A percentile compares a stretch with the other conserved stretches of the same genome.
Conservation (phyloP, 2,888 invertebrate species). For the Keiferia lycopersicella region DNA sequence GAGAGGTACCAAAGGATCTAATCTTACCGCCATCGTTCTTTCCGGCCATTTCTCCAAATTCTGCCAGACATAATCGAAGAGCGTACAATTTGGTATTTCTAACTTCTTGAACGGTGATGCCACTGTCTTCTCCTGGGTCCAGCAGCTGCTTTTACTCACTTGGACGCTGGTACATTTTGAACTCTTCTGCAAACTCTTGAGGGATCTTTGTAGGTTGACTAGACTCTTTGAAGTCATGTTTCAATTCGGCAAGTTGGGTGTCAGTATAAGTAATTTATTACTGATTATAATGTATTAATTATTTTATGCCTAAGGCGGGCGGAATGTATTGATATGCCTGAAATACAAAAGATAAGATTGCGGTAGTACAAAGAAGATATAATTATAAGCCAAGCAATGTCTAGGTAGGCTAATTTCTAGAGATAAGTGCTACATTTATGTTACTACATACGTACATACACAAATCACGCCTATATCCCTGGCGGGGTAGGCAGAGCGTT, state of each 20-base stretch:
- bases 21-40: slow-evolving; percentile 82
- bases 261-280: not conserved
- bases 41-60: slow-evolving; percentile 84
- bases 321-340: not conserved
- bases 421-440: too few relatives aligned
- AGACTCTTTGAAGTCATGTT: slow-evolving; percentile 53
- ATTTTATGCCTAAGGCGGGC: not conserved
- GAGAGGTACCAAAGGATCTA: too few relatives aligned
- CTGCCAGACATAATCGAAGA: slow-evolving; percentile 84
- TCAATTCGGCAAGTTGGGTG: not conserved
- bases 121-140: slow-evolving; percentile 63
- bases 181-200: slow-evolving; percentile 42
- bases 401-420: not conserved
- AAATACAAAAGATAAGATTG: slow-evolving; percentile 1
- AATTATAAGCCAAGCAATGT: not conserved
- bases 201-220: slow-evolving; percentile 46
- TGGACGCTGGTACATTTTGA: slow-evolving; percentile 43
- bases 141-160: slow-evolving; percentile 54
- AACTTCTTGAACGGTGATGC: slow-evolving; percentile 77
- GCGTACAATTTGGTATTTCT: slow-evolving; percentile 73
- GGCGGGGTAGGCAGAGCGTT: too few relatives aligned
- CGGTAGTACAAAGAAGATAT: not conserved
- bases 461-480: too few relatives aligned
- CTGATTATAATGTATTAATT: not conserved
- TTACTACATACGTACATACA: too few relatives aligned